Conservation (phyloP, 2,113 vertebrate species). For the Scortum barcoo region DNA sequence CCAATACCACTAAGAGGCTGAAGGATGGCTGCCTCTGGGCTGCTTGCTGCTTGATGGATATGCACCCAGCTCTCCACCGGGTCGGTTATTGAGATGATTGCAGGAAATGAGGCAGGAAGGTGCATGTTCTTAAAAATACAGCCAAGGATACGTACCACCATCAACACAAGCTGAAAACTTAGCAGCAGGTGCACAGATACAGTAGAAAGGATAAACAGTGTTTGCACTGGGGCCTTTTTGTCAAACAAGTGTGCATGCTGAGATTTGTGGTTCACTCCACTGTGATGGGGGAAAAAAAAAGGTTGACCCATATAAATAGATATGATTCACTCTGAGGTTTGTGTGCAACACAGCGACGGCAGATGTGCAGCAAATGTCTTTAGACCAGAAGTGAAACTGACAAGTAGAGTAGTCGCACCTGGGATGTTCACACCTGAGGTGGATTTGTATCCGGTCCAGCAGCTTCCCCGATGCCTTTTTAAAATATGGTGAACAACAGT, state of each 20-base stretch:
- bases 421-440: constrained; percentile 13
- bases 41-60: constrained; percentile 49
- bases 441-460: neutral
- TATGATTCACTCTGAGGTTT: constrained; percentile 38
- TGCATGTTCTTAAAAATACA: constrained; percentile 20
- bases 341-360: constrained; percentile 1
- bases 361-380: constrained; percentile 24
- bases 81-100: constrained; percentile 33
- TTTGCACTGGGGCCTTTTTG: neutral
- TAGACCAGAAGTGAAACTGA: constrained; percentile 19
- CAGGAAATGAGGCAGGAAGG: constrained; percentile 17
- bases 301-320: constrained; percentile 46
- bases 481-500: neutral
- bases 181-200: neutral
- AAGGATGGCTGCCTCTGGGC: constrained; percentile 61
- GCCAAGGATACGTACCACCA: constrained; percentile 16
- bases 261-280: constrained; percentile 31
- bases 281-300: constrained; percentile 12
- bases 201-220: constrained; percentile 1
- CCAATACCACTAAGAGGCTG: constrained; percentile 67
- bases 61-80: constrained; percentile 23
- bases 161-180: neutral
- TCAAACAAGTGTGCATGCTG: constrained; percentile 27
- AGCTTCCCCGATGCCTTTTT: neutral
- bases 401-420: neutral